Percentiles rank a stretch among this genome's conserved stretches.
Evolutionary conservation across 1,140 invertebrate genomes (phyloP).

Genomic region (Cotesia chilonis): DNA sequence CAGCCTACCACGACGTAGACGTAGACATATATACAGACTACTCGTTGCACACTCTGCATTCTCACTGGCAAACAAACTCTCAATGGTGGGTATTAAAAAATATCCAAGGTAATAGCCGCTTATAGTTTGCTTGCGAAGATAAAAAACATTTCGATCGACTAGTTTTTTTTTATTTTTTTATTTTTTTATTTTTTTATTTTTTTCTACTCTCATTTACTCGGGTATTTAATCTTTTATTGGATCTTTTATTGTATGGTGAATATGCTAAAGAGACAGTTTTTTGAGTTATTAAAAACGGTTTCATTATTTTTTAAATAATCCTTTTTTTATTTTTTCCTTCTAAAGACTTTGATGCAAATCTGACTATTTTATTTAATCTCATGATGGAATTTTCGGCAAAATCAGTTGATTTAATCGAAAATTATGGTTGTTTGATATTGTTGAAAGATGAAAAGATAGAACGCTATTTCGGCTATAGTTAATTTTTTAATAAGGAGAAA

Average conservation of each 20-base stretch:
- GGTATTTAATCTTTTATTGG: conserved; percentile 14
- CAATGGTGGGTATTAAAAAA: conserved; percentile 48
- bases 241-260: conserved; percentile 1
- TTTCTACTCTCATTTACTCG: not conserved
- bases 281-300: not conserved
- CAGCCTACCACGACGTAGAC: no score
- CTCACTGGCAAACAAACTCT: conserved; percentile 49
- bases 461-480: no score
- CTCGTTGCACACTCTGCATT: conserved; percentile 44
- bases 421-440: not conserved
- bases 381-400: not conserved
- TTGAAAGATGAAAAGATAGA: no score
- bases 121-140: conserved; percentile 17
- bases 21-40: not conserved
- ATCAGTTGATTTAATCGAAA: not conserved
- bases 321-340: not conserved
- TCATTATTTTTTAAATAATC: not conserved
- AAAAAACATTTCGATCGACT: conserved; percentile 33
- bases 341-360: conserved; percentile 1
- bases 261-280: not conserved
- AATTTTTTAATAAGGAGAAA: no score
- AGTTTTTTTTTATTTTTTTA: not conserved
- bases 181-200: no score
- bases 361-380: not conserved
- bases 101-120: conserved; percentile 41